phyloP scores from a whole-genome alignment of 92 coral and sea anemone species.

The Phenganax subtilis region DNA sequence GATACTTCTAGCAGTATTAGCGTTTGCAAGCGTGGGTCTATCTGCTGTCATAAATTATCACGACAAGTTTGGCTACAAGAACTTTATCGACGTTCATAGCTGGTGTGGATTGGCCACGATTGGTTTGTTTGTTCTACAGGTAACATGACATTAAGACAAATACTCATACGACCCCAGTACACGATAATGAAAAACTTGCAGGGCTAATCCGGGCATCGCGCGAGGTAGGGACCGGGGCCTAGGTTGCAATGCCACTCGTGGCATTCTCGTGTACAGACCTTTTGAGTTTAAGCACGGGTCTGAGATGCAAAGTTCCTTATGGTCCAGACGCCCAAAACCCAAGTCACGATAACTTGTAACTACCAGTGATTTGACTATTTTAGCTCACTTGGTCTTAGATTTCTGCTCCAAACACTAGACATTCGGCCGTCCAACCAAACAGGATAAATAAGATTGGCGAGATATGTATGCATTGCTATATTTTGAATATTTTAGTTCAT shows the following conservation, averaged over 20 bases:
- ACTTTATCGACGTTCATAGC: conserved; percentile 21
- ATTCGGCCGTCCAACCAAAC: no score
- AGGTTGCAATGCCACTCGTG: no score
- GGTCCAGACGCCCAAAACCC: no score
- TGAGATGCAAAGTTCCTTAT: no score
- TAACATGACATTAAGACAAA: background rate
- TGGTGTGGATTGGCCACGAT: conserved; percentile 31
- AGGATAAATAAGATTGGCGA: no score
- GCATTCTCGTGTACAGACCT: no score
- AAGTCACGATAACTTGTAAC: background rate
- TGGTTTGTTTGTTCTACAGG: conserved; percentile 27
- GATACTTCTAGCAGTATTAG: conserved; percentile 1
- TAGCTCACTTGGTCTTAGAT: no score
- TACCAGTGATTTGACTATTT: no score
- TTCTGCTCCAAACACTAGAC: no score
- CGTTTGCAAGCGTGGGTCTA: conserved; percentile 25
- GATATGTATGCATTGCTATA: background rate
- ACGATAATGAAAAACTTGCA: background rate
- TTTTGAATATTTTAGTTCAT: background rate
- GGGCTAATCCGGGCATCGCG: background rate
- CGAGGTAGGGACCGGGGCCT: background rate
- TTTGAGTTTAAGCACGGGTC: no score
- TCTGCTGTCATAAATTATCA: conserved; percentile 14
- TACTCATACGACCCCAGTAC: background rate
- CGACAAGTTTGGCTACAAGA: background rate